Evolutionary conservation across 53 echinoderm and acorn worm genomes (phyloP).

Genomic region (Stichopus horrens): DNA sequence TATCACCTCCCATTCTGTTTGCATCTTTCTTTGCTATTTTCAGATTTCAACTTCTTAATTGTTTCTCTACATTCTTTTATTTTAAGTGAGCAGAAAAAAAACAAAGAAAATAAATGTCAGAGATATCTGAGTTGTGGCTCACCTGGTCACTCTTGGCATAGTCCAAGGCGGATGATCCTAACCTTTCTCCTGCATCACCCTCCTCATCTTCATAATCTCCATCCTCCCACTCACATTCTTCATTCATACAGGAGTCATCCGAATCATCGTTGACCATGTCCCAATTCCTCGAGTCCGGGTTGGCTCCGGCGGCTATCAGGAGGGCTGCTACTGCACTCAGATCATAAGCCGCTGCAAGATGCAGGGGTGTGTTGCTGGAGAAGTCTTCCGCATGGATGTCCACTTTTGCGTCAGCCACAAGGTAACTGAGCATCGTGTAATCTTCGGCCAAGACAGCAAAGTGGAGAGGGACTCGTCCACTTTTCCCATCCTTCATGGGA

Average conservation of each 20-base stretch:
- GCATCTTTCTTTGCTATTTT: no score
- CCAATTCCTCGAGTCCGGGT: constrained; percentile 65
- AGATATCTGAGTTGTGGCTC: neutral
- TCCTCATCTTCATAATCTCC: constrained; percentile 55
- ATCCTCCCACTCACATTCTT: constrained; percentile 34
- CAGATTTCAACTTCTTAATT: no score
- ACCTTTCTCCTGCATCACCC: constrained; percentile 51
- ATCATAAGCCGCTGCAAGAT: constrained; percentile 83
- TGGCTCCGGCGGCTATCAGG: constrained; percentile 83
- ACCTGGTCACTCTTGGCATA: constrained; percentile 66
- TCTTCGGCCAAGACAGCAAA: constrained; percentile 78
- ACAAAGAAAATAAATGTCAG: no score
- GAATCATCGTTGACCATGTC: constrained; percentile 53
- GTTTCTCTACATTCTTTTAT: no score
- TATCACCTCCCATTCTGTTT: no score
- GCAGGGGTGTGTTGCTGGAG: constrained; percentile 84
- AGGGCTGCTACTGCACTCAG: constrained; percentile 83
- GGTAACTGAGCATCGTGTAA: constrained; percentile 83
- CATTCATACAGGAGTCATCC: constrained; percentile 40
- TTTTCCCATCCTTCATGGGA: constrained; percentile 79
- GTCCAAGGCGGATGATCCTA: constrained; percentile 63
- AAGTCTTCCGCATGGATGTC: constrained; percentile 75
- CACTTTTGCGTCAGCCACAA: constrained; percentile 81
- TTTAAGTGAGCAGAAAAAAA: no score
- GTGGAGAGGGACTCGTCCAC: constrained; percentile 84